Evolutionary conservation across 2,888 invertebrate species (phyloP), one percentile per base, ranked within the genome.

Genomic region (Palloptera scutellata): DNA sequence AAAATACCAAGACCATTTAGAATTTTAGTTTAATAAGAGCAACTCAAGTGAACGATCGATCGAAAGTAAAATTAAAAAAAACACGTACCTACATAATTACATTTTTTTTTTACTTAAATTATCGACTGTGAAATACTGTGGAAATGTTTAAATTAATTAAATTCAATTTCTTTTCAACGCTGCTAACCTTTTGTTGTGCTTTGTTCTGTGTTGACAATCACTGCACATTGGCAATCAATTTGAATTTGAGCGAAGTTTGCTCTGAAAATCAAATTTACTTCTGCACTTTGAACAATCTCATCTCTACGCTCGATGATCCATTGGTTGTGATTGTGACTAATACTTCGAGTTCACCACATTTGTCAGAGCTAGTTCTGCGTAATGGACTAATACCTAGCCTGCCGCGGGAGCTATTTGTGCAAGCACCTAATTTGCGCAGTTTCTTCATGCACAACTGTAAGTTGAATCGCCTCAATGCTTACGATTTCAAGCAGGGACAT

Each of bases 401-500:
- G 51, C 79, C 82, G 0, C 20, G 70, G 10, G 61, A 74, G 0
- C 43, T 84, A 4, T 72, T 83, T 15, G 72, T 71, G 3, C 69
- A 70, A 15, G 71, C 74, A n/a, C 82, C 83, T 20, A 75, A 78
- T n/a, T 68, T 83, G n/a, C 72, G 73, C 19, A 72, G 72, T 0
- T 67, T 84, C 10, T 53, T 78, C 5, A 69, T 83, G 70, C 76
- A 78, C 41, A 79, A 81, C 60, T 78, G 81, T 61, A 75, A 73
- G 13, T 42, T 79, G 0, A 75, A 76, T 61, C 73, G 70, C 12
- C 55, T 81, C 4, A 68, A 69, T 12, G 68, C 68, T 19, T 74
- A 67, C 30, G 78, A 78, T 17, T 79, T 82, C 11, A 61, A 67
- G 1, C 19, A 63, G 1, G 76, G 75, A 8, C 15, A 42, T 1